Evolutionary conservation across 2,888 invertebrate genomes (phyloP), one percentile per base, ranked within the genome.

Genomic region (Drosophila aldrichi): DNA sequence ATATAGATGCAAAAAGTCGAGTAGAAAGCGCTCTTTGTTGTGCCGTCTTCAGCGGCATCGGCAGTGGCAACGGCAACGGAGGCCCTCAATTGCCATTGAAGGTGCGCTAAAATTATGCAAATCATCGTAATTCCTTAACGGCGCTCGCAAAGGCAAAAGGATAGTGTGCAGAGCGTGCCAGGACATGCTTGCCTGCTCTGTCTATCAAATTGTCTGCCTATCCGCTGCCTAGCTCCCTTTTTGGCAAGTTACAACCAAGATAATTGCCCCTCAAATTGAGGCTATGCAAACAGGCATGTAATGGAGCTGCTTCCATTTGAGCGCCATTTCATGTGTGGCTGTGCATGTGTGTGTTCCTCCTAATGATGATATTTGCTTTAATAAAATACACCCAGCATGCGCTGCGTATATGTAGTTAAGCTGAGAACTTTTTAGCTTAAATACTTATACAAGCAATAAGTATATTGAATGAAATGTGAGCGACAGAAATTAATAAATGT

Each of bases 31-130:
- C 46, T 54, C 49, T 52, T 44, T 66, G 65, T 51, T 73, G 82
- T 52, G 71, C 70, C 65, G 54, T 34, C 41, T 65, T 61, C 51
- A 52, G 34, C 18, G 46, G 54, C 51, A 52, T 29, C 18, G 46
- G 54, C 70, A 38, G 14, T 48, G 18, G 55, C 49, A 52, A 22
- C 25, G 46, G 57, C 70, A 38, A 25, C 52, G 22, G 55, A 61
- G 46, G 64, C 49, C 59, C 46, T 36, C 36, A 66, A 66, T 57
- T 81, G 89, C 74, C 74, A 68, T 70, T 70, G 76, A 71, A 89
- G 83, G 88, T 88, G 90, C 86, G 86, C 82, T 79, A 76, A 89
- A 90, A 91, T 91, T 90, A 91, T 90, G 90, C 91, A 90, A 89
- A 90, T 89, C 84, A 90, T 90, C 90, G 88, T 88, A 90, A 91